Evolutionary conservation across 2,113 vertebrate genomes (phyloP), one percentile per base, ranked within the genome.

Genomic region (Apeltes quadracus): DNA sequence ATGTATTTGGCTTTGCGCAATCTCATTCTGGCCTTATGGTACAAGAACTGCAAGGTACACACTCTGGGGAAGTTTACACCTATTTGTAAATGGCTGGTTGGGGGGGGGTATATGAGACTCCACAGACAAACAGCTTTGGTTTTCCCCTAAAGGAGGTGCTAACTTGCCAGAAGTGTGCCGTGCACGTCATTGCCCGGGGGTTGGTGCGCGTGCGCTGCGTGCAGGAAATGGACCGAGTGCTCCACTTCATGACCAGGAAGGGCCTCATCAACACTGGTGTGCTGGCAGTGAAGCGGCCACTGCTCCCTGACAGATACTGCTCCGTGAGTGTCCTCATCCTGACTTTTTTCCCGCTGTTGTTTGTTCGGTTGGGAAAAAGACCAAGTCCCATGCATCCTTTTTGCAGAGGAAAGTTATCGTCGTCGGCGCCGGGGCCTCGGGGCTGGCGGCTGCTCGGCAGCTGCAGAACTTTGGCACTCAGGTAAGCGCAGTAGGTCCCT

Each of bases 1-100:
- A 97, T 99, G 96, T 99, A 99, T 84, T 89, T 99, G 82, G 98
- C 97, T 0, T 69, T 99, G 54, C 93, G 98, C 53, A 99, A 99
- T 88, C 95, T 99, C n/a, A 95, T 98, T 79, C 90, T 99, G 36
- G 95, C 96, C 27, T 91, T 95, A 72, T 99, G 98, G 98, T 95
- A 96, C 72, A 94, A 91, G 9, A 95, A 96, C 83, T 99, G 97
- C 88, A 97, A 95, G 94, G 98, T 92, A 76, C 5, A 46, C 32
- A 22, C 27, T 34, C 22, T 12, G 18, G n/a, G n/a, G 23, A 27
- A 3, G 39, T 43, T 43, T 16, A 15, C 14, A 14, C 39, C 39
- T 43, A 3, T 43, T 43, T 43, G 39, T 43, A 43, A 43, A 43
- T 43, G 15, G 3, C 39, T 43, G 3, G 39, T 43, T 43, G 38